These are phyloP conservation scores for Sylvia borin DNA, from an alignment of 2,797 vertebrate genomes.

Conservation along the genomic window DNA sequence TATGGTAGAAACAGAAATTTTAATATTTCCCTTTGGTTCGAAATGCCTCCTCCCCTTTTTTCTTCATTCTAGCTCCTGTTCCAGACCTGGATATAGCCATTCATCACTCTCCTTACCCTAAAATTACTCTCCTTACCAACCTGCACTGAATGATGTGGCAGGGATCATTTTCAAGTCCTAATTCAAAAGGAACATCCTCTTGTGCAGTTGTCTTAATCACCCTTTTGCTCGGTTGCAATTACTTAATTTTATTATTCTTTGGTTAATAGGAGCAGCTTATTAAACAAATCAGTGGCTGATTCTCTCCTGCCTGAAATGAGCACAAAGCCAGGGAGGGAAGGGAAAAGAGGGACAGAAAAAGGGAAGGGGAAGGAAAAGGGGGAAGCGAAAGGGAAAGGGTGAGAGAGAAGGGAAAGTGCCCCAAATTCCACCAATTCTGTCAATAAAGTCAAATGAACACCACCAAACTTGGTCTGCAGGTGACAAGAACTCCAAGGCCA, in stretches of 20 bases:
- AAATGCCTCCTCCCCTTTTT: not conserved
- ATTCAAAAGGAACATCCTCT: not conserved
- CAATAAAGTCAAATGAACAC: not conserved
- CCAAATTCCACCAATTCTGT: not conserved
- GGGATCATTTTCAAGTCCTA: not conserved
- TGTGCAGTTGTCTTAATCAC: not conserved
- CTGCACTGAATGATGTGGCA: not conserved
- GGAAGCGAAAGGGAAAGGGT: not conserved
- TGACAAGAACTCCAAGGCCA: not conserved
- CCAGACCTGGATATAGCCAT: not conserved
- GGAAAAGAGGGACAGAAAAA: not conserved
- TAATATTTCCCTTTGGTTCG: slow-evolving; percentile 25
- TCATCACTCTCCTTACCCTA: not conserved
- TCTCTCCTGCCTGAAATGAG: not conserved
- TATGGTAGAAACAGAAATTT: slow-evolving; percentile 33
- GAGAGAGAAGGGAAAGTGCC: not conserved
- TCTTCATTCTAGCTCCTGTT: not conserved
- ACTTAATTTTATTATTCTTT: not conserved
- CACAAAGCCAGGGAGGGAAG: rapidly evolving
- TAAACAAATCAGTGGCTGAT: not conserved
- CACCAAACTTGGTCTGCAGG: not conserved
- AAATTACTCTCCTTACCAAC: not conserved
- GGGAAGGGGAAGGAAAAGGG: not conserved
- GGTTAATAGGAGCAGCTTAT: not conserved
- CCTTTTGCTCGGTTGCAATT: not conserved